Evolutionary conservation across 2,113 vertebrate genomes (phyloP).

Genomic region (Ardeotis arabs): DNA sequence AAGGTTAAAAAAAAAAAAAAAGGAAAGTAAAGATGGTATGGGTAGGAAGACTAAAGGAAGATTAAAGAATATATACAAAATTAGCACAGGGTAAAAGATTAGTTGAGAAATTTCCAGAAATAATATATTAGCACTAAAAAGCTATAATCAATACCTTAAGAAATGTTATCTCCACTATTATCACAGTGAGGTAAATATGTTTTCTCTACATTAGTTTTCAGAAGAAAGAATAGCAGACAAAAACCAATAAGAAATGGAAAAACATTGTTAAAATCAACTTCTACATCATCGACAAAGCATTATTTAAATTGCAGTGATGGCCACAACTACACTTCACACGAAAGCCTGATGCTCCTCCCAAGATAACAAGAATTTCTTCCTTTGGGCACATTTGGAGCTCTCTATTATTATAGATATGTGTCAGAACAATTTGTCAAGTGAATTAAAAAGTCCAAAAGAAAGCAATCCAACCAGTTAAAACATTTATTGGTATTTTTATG

Average conservation of each 20-base stretch:
- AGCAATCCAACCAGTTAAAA: neutral
- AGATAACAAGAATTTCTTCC: neutral
- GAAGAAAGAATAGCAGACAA: neutral
- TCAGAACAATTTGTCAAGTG: neutral
- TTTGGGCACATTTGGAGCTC: neutral
- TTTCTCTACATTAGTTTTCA: neutral
- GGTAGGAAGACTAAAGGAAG: neutral
- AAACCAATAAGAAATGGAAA: neutral
- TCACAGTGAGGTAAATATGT: neutral
- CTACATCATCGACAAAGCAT: neutral
- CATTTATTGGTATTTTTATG: accelerated
- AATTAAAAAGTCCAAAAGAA: neutral
- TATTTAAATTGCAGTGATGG: neutral
- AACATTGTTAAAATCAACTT: neutral
- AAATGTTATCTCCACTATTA: neutral
- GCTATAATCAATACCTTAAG: neutral
- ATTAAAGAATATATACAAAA: neutral
- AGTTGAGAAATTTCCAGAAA: neutral
- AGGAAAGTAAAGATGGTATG: neutral
- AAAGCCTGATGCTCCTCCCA: neutral
- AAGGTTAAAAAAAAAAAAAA: neutral
- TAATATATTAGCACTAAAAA: neutral
- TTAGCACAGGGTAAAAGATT: neutral
- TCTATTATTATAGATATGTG: neutral
- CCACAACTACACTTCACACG: neutral